Conservation (phyloP, 2,797 vertebrate genomes). For the Brachyalestes nurse region DNA sequence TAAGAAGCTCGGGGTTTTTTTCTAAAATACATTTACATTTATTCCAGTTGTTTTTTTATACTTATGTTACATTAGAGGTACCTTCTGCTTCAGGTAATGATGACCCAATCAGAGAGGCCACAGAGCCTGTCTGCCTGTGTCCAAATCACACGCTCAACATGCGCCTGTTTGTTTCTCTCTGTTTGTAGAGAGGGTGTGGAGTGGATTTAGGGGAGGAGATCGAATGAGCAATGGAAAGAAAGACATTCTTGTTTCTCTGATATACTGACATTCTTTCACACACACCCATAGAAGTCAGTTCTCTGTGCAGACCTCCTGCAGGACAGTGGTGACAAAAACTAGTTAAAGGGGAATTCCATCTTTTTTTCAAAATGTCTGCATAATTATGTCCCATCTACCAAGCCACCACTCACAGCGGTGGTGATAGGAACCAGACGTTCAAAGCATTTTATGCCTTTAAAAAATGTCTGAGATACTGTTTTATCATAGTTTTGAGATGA, state of each 20-base stretch:
- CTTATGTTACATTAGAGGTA: not conserved
- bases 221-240: not conserved
- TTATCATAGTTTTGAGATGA: too few species aligned
- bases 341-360: too few species aligned
- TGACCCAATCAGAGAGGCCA: not conserved
- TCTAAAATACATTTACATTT: too few species aligned
- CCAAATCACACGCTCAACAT: not conserved
- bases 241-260: not conserved
- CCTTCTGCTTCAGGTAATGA: not conserved
- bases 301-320: not conserved
- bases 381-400: too few species aligned
- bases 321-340: too few species aligned
- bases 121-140: not conserved
- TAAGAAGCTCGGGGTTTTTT: too few species aligned
- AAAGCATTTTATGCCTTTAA: too few species aligned
- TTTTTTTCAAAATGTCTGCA: too few species aligned
- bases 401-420: too few species aligned
- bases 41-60: too few species aligned
- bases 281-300: not conserved
- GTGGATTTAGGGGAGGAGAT: conserved; percentile 28
- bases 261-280: not conserved
- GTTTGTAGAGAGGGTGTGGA: conserved; percentile 41
- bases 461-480: too few species aligned
- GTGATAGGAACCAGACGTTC: too few species aligned
- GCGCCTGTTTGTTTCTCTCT: conserved; percentile 13